Evolutionary conservation across 1,140 invertebrate species (phyloP).

Genomic region (Drosophila pseudoobscura): DNA sequence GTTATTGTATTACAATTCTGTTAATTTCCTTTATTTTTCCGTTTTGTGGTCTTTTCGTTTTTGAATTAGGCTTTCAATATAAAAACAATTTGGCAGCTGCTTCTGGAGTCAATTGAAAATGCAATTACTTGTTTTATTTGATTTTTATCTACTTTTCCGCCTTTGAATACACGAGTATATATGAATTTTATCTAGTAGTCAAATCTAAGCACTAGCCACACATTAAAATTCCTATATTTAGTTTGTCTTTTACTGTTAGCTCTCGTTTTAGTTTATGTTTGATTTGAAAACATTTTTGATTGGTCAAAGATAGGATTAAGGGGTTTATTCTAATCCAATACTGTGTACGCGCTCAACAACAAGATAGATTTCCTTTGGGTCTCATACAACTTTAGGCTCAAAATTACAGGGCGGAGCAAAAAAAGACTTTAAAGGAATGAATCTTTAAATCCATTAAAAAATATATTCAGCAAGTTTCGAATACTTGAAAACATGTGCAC

Average conservation of each 20-base stretch:
- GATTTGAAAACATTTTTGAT: conserved; percentile 5
- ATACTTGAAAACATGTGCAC: background rate
- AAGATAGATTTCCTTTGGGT: no score
- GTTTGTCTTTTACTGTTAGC: conserved; percentile 12
- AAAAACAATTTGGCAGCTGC: conserved; percentile 65
- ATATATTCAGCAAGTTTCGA: conserved; percentile 32
- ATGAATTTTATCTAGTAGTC: conserved; percentile 62
- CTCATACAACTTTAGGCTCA: no score
- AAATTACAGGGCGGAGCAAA: no score
- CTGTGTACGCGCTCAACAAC: conserved; percentile 20
- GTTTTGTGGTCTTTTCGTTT: conserved; percentile 23
- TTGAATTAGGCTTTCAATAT: conserved; percentile 33
- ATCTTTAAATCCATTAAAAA: conserved; percentile 2
- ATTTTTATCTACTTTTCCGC: background rate
- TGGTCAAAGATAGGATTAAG: conserved; percentile 16
- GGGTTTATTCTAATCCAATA: background rate
- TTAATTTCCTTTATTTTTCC: conserved; percentile 29
- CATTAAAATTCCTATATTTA: conserved; percentile 22
- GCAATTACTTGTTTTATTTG: conserved; percentile 15
- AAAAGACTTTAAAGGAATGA: background rate
- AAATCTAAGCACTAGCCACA: conserved; percentile 44
- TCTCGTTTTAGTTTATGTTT: conserved; percentile 3
- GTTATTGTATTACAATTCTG: conserved; percentile 71
- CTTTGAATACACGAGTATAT: conserved; percentile 23
- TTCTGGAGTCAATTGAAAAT: conserved; percentile 49